Conservation (phyloP, 2,113 vertebrate genomes). For the Oryzias celebensis region DNA sequence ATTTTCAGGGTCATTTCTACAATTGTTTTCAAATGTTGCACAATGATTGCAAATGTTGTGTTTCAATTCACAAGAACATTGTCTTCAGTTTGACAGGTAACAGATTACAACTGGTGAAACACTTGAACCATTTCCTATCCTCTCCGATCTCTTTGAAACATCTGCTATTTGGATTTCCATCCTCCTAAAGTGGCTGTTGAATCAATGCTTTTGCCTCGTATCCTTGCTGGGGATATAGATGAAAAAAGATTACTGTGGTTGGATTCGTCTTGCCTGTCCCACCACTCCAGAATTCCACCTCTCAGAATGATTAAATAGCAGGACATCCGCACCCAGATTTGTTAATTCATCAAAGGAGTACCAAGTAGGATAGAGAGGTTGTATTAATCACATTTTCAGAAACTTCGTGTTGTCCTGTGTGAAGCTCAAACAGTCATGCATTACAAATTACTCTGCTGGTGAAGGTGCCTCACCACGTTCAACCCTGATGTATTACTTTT, state of each 20-base stretch:
- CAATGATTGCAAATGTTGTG: slow-evolving; percentile 24
- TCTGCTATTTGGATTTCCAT: slow-evolving; percentile 41
- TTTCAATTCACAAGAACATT: slow-evolving; percentile 29
- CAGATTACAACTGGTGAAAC: slow-evolving; percentile 26
- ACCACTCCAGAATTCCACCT: slow-evolving; percentile 54
- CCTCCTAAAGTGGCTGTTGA: slow-evolving; percentile 41
- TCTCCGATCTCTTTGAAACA: slow-evolving; percentile 26
- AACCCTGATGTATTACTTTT: slow-evolving; percentile 48
- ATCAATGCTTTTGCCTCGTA: slow-evolving; percentile 45
- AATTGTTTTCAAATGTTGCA: slow-evolving; percentile 3
- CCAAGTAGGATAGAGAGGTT: slow-evolving; percentile 51
- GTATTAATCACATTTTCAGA: slow-evolving; percentile 69
- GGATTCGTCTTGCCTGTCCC: slow-evolving; percentile 42
- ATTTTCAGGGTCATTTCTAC: no score
- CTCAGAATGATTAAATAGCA: slow-evolving; percentile 65
- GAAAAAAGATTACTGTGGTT: slow-evolving; percentile 57
- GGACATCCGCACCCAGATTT: slow-evolving; percentile 64
- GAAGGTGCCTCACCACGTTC: slow-evolving; percentile 41
- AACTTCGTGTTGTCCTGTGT: slow-evolving; percentile 60
- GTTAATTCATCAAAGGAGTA: slow-evolving; percentile 72
- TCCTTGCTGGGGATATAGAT: slow-evolving; percentile 41
- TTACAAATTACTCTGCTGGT: slow-evolving; percentile 57
- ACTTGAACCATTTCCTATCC: slow-evolving; percentile 19
- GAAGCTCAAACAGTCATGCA: slow-evolving; percentile 53
- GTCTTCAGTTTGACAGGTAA: slow-evolving; percentile 20